These are phyloP conservation scores for Lycophotia porphyrea DNA, from an alignment of 2,888 invertebrate species.

Conservation along the genomic window DNA sequence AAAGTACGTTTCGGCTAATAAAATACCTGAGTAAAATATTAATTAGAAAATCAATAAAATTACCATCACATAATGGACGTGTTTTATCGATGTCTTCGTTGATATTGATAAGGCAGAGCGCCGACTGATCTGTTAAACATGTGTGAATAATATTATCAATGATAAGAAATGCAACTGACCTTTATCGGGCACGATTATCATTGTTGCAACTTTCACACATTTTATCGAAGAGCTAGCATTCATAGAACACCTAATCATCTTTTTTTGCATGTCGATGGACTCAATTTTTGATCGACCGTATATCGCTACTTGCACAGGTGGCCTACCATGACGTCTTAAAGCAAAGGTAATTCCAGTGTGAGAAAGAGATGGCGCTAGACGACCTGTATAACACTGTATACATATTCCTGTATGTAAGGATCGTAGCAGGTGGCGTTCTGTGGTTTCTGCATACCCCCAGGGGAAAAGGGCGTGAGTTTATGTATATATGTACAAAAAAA, in stretches of 20 bases:
- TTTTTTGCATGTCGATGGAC: background rate
- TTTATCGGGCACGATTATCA: background rate
- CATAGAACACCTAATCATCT: background rate
- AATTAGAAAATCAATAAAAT: conserved; percentile 15
- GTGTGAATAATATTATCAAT: background rate
- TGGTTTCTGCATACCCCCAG: too few relatives aligned
- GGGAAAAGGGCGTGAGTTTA: too few relatives aligned
- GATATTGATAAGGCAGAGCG: background rate
- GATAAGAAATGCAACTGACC: background rate
- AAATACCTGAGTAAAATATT: background rate
- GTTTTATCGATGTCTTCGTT: conserved; percentile 16
- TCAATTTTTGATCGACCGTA: background rate
- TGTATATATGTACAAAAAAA: too few relatives aligned
- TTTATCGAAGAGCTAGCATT: background rate
- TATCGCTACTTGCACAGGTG: background rate
- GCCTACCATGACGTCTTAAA: too few relatives aligned
- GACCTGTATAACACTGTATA: too few relatives aligned
- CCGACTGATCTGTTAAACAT: background rate
- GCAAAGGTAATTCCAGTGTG: too few relatives aligned
- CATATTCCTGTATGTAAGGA: too few relatives aligned
- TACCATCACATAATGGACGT: background rate
- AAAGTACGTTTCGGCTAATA: too few relatives aligned
- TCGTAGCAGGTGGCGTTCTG: too few relatives aligned
- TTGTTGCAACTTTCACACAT: background rate
- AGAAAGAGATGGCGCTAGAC: too few relatives aligned